Evolutionary conservation across 1,140 invertebrate genomes (phyloP).

Genomic region (Metopolophium dirhodum): DNA sequence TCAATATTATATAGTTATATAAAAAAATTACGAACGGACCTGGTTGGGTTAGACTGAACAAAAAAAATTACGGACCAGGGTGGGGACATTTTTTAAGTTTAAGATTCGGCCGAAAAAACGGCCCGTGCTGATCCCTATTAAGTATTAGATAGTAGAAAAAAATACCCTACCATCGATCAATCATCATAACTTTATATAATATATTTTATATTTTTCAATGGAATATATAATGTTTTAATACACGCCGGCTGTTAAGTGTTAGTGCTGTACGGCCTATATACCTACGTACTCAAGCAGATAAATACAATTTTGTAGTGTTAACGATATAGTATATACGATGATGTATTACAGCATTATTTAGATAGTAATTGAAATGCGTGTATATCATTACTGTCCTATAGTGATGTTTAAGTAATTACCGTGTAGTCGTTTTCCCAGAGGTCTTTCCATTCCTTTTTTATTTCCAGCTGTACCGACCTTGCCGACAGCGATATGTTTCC

Average conservation of each 20-base stretch:
- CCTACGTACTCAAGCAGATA: not conserved
- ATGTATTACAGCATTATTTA: not conserved
- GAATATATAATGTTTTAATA: not conserved
- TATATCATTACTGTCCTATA: not conserved
- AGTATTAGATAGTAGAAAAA: not conserved
- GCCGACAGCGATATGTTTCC: slow-evolving; percentile 62
- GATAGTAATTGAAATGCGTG: not conserved
- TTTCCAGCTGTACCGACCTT: slow-evolving; percentile 69
- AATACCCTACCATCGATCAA: not conserved
- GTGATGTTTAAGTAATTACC: slow-evolving; percentile 61
- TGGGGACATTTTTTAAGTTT: too few species aligned
- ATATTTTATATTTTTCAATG: not conserved
- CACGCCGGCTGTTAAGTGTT: not conserved
- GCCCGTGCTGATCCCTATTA: too few species aligned
- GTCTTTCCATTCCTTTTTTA: slow-evolving; percentile 65
- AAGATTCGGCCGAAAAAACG: too few species aligned
- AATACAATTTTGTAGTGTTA: not conserved
- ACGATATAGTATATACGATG: not conserved
- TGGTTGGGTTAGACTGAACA: too few species aligned
- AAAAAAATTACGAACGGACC: too few species aligned
- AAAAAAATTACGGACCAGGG: too few species aligned
- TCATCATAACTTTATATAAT: not conserved
- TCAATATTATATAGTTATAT: too few species aligned
- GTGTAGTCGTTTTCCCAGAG: slow-evolving; percentile 65
- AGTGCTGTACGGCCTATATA: not conserved